These are phyloP conservation scores for Synergus gifuensis DNA, from an alignment of 2,888 invertebrate genomes.

Conservation along the genomic window DNA sequence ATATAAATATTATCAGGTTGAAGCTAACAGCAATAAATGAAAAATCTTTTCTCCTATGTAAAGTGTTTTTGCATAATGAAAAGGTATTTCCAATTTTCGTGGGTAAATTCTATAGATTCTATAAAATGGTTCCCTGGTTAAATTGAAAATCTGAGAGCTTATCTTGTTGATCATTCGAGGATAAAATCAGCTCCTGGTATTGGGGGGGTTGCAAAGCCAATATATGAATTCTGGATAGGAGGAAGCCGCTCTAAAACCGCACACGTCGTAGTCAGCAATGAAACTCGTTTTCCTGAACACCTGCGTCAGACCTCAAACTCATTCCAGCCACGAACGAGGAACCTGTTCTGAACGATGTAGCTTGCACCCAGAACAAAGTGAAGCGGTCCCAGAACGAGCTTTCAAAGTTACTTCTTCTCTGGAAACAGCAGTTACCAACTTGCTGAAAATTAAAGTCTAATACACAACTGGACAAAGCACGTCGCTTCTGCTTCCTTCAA, in stretches of 20 bases:
- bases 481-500: not conserved
- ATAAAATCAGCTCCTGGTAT: not conserved
- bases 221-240: constrained; percentile 23
- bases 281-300: constrained; percentile 50
- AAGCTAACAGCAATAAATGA: not conserved
- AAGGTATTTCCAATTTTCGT: not conserved
- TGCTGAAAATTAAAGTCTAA: constrained; percentile 21
- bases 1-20: not conserved
- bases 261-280: constrained; percentile 19
- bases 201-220: constrained; percentile 34
- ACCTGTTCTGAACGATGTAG: constrained; percentile 46
- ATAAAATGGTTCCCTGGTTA: not conserved
- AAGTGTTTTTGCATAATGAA: not conserved
- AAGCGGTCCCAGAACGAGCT: constrained; percentile 27
- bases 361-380: constrained; percentile 15
- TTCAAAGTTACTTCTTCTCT: constrained; percentile 33
- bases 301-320: constrained; percentile 54
- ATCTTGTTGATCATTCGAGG: constrained; percentile 30
- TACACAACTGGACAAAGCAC: not conserved
- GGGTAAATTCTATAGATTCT: not conserved
- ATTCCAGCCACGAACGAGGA: constrained; percentile 45
- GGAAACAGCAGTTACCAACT: constrained; percentile 37
- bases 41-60: not conserved
- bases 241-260: constrained; percentile 26
- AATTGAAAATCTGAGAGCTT: not conserved